A percentile compares a stretch with the other conserved stretches of the same genome.
phyloP scores from a whole-genome alignment of 2,888 invertebrate genomes.

The Thysanoteuthis rhombus region DNA sequence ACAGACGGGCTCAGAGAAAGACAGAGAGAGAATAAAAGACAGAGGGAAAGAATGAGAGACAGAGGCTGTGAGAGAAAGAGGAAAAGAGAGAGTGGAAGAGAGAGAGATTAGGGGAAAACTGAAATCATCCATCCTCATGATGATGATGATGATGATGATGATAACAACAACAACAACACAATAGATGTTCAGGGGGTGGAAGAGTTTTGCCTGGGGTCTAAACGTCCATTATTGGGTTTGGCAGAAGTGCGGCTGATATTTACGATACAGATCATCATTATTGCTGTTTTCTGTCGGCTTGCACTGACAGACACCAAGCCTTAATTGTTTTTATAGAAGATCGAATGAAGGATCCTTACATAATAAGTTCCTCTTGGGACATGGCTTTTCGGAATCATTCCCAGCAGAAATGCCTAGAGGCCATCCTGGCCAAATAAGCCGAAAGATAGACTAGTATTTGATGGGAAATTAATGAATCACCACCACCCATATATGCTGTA shows the following conservation, averaged over 20 bases:
- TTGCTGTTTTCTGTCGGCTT: not conserved
- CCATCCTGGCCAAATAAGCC: too few species aligned
- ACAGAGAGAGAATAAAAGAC: not conserved
- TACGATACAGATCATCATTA: not conserved
- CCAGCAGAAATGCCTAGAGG: too few species aligned
- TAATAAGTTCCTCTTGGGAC: too few species aligned
- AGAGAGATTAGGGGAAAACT: not conserved
- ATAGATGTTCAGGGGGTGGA: too few species aligned
- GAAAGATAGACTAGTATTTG: too few species aligned
- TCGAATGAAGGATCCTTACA: not conserved
- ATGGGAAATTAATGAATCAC: too few species aligned
- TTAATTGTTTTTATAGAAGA: not conserved
- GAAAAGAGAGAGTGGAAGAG: too few species aligned
- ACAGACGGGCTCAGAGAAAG: not conserved
- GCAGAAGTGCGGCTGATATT: not conserved
- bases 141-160: not conserved
- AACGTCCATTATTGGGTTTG: not conserved
- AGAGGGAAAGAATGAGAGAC: not conserved
- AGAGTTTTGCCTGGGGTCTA: not conserved
- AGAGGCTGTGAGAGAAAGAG: not conserved
- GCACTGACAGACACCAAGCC: not conserved
- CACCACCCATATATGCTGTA: too few species aligned
- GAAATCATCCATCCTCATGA: not conserved
- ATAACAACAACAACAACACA: too few species aligned
- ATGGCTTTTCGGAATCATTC: too few species aligned